A percentile compares a stretch with the other conserved stretches of the same genome.
phyloP scores from a whole-genome alignment of 2,113 vertebrate genomes.

The Engystomops pustulosus region DNA sequence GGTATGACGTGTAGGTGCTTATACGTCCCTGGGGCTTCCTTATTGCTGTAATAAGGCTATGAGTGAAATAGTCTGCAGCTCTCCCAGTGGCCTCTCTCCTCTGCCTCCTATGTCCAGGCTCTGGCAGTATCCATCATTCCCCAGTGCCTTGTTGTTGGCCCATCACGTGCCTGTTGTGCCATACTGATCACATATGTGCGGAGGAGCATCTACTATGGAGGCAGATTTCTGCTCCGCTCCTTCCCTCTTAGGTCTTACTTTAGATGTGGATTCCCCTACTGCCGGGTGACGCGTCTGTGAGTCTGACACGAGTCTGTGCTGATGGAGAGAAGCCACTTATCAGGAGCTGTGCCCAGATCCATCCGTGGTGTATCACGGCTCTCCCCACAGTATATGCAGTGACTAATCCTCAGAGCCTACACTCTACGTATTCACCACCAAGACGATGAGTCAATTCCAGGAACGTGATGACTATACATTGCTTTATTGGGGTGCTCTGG shows the following conservation, averaged over 20 bases:
- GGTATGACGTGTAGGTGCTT: too few species aligned
- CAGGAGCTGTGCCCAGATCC: neutral
- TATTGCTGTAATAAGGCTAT: too few species aligned
- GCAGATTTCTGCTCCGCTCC: neutral
- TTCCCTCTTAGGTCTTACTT: neutral
- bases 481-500: neutral
- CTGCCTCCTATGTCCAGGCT: too few species aligned
- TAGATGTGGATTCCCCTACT: neutral
- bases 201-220: neutral
- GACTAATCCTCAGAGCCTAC: slow-evolving; percentile 1
- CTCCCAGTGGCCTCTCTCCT: too few species aligned
- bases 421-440: neutral
- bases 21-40: too few species aligned
- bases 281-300: neutral
- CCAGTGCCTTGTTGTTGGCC: too few species aligned
- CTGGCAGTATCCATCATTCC: too few species aligned
- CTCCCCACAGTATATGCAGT: neutral
- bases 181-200: too few species aligned
- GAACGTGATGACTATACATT: neutral
- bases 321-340: neutral
- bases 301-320: neutral
- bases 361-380: neutral
- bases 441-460: neutral
- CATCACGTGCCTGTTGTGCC: too few species aligned
- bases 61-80: too few species aligned